Percentiles rank a stretch among this genome's conserved stretches.
Conservation (phyloP, 2,797 vertebrate genomes). For the Prunella strophiata region DNA sequence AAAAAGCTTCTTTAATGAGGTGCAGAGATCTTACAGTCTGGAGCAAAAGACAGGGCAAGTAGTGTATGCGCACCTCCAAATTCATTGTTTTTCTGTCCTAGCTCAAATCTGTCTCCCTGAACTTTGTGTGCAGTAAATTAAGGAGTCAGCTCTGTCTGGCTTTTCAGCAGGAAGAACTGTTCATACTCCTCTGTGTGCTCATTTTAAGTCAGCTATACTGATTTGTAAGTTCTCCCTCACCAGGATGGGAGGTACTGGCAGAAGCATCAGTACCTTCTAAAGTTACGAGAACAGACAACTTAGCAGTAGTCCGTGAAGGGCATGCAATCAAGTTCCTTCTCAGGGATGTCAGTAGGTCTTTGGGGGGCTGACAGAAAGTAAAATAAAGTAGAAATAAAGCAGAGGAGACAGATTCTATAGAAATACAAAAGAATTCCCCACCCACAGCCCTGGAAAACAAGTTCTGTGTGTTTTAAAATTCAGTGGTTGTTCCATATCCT, state of each 20-base stretch:
- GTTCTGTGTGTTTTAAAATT: conserved; percentile 6
- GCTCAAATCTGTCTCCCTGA: neutral
- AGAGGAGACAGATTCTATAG: neutral
- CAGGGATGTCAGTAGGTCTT: neutral
- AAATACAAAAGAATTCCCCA: conserved; percentile 14
- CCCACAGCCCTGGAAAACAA: conserved; percentile 1
- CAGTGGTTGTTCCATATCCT: neutral
- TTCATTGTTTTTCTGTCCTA: neutral
- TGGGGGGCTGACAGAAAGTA: neutral
- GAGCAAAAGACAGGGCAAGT: neutral
- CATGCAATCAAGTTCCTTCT: neutral
- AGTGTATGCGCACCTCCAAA: neutral
- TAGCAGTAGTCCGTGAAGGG: accelerated
- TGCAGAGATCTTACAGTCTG: neutral
- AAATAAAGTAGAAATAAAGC: conserved; percentile 30
- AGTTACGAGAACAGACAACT: neutral
- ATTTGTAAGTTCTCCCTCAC: neutral
- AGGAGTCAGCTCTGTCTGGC: neutral
- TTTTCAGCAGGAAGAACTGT: conserved; percentile 9
- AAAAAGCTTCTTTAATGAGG: neutral
- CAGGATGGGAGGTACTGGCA: neutral
- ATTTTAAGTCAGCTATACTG: neutral
- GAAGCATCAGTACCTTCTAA: neutral
- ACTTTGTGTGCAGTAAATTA: neutral
- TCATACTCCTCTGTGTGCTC: neutral